These are phyloP conservation scores for Lycophotia porphyrea DNA, from an alignment of 2,888 invertebrate genomes.

Conservation along the genomic window DNA sequence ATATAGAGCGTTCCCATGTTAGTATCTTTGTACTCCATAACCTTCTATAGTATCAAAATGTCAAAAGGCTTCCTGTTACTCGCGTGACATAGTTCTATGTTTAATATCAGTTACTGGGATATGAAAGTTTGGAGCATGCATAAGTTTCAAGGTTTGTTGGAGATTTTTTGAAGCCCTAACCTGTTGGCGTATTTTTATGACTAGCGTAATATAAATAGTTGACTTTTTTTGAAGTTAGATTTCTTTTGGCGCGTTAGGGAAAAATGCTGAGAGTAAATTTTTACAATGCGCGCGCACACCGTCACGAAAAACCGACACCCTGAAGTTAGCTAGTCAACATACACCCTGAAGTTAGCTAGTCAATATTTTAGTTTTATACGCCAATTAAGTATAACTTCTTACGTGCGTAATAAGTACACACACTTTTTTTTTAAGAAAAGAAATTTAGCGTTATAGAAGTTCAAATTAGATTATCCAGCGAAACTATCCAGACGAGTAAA, in stretches of 20 bases:
- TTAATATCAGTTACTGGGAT: constrained; percentile 18
- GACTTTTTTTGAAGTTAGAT: no score
- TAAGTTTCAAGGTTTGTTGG: not conserved
- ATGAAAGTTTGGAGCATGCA: constrained; percentile 4
- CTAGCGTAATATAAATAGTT: not conserved
- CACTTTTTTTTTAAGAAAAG: no score
- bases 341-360: no score
- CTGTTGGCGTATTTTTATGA: not conserved
- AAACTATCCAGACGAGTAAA: not conserved
- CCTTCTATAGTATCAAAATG: not conserved
- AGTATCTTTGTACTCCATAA: constrained; percentile 13
- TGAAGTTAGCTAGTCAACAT: no score
- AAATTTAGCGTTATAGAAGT: no score
- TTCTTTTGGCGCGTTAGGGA: no score
- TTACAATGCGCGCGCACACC: no score
- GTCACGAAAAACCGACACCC: no score
- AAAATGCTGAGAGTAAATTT: no score
- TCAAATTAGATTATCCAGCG: not conserved
- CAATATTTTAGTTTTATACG: no score
- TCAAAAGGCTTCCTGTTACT: not conserved
- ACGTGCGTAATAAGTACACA: no score
- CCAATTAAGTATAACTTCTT: no score
- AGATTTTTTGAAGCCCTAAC: not conserved
- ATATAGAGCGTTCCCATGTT: constrained; percentile 15
- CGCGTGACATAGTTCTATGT: constrained; percentile 17